phyloP scores from a whole-genome alignment of 2,113 vertebrate genomes.

The Percina caprodes region DNA sequence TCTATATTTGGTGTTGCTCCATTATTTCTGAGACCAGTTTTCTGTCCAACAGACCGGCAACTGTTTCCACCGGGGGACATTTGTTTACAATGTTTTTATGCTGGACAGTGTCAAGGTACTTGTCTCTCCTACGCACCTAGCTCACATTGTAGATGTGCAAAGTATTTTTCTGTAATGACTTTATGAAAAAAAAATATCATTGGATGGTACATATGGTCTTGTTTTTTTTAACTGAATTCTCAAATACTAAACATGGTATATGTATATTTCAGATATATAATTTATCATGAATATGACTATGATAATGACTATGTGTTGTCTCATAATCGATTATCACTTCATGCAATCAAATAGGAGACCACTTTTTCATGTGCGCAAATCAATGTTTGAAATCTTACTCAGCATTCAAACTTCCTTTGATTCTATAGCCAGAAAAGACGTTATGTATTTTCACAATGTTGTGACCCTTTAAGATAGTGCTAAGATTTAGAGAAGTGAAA shows the following conservation, averaged over 20 bases:
- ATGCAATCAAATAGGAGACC: background rate
- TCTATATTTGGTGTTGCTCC: too few species aligned
- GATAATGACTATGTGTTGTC: background rate
- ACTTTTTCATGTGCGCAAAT: background rate
- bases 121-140: too few species aligned
- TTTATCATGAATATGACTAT: background rate
- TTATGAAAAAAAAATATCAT: too few species aligned
- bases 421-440: background rate
- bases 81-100: too few species aligned
- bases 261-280: background rate
- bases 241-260: background rate
- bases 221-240: too few species aligned
- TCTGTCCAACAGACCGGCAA: too few species aligned
- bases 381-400: slow-evolving; percentile 9
- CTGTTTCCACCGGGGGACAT: too few species aligned
- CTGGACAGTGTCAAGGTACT: too few species aligned
- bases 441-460: slow-evolving; percentile 27
- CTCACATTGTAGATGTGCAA: too few species aligned
- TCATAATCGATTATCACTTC: background rate
- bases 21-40: too few species aligned
- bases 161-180: too few species aligned
- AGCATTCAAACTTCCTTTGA: slow-evolving; percentile 27
- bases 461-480: background rate
- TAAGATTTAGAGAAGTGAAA: slow-evolving; percentile 44
- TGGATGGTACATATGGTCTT: too few species aligned